Base-by-base conservation (phyloP, 2,113 vertebrate species). In the Cyrtonyx montezumae region DNA sequence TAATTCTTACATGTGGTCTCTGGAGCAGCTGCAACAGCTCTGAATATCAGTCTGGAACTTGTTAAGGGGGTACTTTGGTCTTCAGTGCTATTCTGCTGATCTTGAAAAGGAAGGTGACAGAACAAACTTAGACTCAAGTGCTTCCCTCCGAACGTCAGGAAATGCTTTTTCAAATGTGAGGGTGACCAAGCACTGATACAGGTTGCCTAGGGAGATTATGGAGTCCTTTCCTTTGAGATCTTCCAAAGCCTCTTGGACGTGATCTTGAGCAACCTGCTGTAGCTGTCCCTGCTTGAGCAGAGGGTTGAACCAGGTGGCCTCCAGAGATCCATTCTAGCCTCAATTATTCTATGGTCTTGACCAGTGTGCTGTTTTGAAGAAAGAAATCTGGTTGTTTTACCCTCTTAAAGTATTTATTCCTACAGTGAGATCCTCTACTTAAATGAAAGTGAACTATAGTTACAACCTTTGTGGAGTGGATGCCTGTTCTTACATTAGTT, bases 141-240 rank as follows among this genome's bases (percentile, higher is more conserved):
- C 8, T 43, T 92, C 71, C 19, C 63, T 73, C 9, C 67, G 56
- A 79, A 17, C 8, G 15, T 53, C 13, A 62, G 46, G 46, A 81
- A 75, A 3, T 2, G 4, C 10, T 34, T 63, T 9, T 34, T 73
- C 37, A 32, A 32, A 26, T 53, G 51, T 30, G 51, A n/a, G n/a
- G n/a, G 30, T 91, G 85, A 26, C n/a, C 0, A 0, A 26, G 56
- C 30, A 5, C 45, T 86, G 20, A 19, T n/a, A 42, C 0, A 3
- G 48, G 7, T 70, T 88, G 40, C 11, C 20, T 21, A 34, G 23
- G 20, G 7, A 62, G 12, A 2, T 3, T 82, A 25, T 63, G 53
- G 13, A 32, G 17, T 67, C 15, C 78, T 75, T 23, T 45, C 0
- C 4, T n/a, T n/a, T n/a, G n/a, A n/a, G n/a, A n/a, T n/a, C n/a